Conservation (phyloP, 92 coral and sea anemone species). For the Muricea muricata region DNA sequence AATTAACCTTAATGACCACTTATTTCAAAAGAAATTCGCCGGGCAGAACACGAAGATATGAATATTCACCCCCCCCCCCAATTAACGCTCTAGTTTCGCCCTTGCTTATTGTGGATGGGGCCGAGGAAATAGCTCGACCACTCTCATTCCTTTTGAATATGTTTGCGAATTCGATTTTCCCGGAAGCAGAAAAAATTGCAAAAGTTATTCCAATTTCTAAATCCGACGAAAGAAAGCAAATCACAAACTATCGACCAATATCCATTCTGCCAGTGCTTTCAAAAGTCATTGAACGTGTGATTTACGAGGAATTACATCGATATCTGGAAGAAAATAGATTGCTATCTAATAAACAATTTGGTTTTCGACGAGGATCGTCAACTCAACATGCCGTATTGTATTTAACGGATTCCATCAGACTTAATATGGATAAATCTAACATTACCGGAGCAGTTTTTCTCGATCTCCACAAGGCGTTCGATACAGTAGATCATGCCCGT, state of each 20-base stretch:
- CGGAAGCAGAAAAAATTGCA: background rate
- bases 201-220: background rate
- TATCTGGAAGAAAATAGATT: too few species aligned
- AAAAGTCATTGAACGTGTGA: background rate
- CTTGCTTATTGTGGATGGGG: background rate
- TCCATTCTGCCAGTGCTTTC: background rate
- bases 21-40: too few species aligned
- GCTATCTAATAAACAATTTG: conserved; percentile 2
- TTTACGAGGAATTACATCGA: background rate
- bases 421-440: background rate
- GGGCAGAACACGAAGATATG: too few species aligned
- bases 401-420: background rate
- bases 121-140: background rate
- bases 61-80: too few species aligned
- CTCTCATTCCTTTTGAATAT: too few species aligned
- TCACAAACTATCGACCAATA: background rate
- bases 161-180: too few species aligned
- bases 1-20: too few species aligned
- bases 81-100: too few species aligned
- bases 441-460: background rate
- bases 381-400: background rate
- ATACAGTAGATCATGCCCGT: too few species aligned
- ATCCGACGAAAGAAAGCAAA: background rate
- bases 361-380: background rate
- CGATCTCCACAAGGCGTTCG: background rate